phyloP scores from a whole-genome alignment of 2,113 vertebrate genomes.

The Tragelaphus strepsiceros region DNA sequence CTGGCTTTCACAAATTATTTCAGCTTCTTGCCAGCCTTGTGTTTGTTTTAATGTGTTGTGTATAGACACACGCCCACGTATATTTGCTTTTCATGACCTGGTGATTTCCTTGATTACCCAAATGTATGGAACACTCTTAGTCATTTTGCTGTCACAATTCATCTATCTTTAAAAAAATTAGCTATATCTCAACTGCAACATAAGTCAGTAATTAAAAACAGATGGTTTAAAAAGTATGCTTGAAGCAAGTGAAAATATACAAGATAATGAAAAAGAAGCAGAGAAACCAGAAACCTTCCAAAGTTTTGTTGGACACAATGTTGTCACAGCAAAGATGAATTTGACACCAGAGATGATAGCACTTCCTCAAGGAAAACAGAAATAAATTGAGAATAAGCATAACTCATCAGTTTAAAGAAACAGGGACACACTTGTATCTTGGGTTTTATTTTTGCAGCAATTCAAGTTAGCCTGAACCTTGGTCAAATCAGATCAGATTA shows the following conservation, averaged over 20 bases:
- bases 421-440: not conserved
- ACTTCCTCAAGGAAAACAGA: not conserved
- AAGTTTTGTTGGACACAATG: not conserved
- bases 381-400: not conserved
- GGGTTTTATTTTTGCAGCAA: not conserved
- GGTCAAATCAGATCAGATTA: too few species aligned
- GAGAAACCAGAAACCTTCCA: not conserved
- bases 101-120: not conserved
- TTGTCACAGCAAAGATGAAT: not conserved
- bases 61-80: not conserved
- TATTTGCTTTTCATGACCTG: not conserved
- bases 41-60: not conserved
- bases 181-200: not conserved
- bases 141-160: slow-evolving; percentile 8
- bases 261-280: not conserved
- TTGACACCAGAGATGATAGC: not conserved
- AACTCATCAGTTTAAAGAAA: not conserved
- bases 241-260: slow-evolving; percentile 20
- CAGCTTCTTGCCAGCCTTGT: not conserved
- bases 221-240: not conserved
- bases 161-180: slow-evolving; percentile 8
- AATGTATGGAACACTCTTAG: not conserved
- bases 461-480: not conserved
- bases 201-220: slow-evolving; percentile 43
- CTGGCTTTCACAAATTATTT: not conserved